Base-by-base conservation (phyloP, 2,888 invertebrate species). In the Thyatira batis region DNA sequence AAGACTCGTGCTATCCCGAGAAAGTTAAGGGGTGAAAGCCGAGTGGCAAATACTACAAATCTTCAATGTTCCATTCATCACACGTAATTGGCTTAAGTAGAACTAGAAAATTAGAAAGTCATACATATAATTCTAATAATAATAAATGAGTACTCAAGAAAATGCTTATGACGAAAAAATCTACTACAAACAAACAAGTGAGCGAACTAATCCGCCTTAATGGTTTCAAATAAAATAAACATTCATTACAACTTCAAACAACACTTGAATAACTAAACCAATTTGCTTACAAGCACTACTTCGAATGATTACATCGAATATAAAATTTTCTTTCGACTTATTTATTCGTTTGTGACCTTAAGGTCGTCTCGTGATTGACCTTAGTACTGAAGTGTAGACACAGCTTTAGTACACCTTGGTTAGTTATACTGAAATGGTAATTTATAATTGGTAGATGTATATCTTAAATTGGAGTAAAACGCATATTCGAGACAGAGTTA, bases 341-440 rank as follows among this genome's bases (percentile, higher is more conserved):
- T n/a, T 45, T 21, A 8, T 27, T 27, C 28, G 9, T 3, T 48
- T 9, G 48, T 17, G 27, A 48, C 20, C 9, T 28, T 6, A n/a
- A 27, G 48, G 48, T 48, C 48, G 48, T 48, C 48, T 17, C 23
- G 25, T 9, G n/a, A 17, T 48, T n/a, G 48, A 48, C 48, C 48
- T 27, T 48, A 45, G 8, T 8, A 6, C 9, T 13, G 8, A 30
- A 39, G 39, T 39, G 39, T 39, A 39, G 13, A 39, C 27, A 27
- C 10, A 9, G 9, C 46, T 46, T 23, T 25, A 46, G 13, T 46
- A 46, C n/a, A 25, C n/a, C 23, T 23, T 25, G 9, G 39, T 39
- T 17, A 33, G 13, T 33, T 39, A 17, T n/a, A 72, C 72, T 69
- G 74, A 71, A 65, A 76, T 76, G 74, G 52, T 73, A 76, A 73